Percentiles rank a stretch among this genome's conserved stretches.
Conservation (phyloP, 1,140 invertebrate genomes). For the Eumaeus atala region DNA sequence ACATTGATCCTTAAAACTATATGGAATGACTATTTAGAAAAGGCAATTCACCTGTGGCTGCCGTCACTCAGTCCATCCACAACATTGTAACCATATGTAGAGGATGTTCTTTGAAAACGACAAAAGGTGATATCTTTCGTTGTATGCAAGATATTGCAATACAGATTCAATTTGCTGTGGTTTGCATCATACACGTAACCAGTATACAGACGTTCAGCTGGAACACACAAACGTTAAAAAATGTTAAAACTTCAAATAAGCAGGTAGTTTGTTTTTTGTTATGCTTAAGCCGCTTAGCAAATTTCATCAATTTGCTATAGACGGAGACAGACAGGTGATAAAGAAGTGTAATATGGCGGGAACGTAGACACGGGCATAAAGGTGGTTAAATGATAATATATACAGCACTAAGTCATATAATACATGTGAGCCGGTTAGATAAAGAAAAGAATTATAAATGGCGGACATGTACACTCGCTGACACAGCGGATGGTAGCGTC, state of each 20-base stretch:
- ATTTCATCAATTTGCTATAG: too few species aligned
- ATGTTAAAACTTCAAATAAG: not conserved
- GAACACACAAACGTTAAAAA: constrained; percentile 10
- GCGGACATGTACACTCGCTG: too few species aligned
- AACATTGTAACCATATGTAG: constrained; percentile 56
- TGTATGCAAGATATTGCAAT: constrained; percentile 61
- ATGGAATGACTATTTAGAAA: constrained; percentile 9
- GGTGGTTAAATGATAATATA: too few species aligned
- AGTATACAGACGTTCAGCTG: constrained; percentile 54
- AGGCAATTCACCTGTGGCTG: constrained; percentile 44
- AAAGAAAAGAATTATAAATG: too few species aligned
- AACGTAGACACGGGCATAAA: too few species aligned
- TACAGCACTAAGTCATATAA: too few species aligned
- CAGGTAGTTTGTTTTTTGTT: too few species aligned
- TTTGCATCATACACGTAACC: constrained; percentile 46
- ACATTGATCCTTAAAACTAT: not conserved
- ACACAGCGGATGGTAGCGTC: too few species aligned
- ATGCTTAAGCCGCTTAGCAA: too few species aligned
- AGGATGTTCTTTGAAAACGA: constrained; percentile 57
- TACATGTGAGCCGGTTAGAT: too few species aligned
- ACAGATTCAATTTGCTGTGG: constrained; percentile 45
- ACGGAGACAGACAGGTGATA: too few species aligned
- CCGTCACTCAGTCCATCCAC: constrained; percentile 63
- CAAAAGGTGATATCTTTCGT: constrained; percentile 60
- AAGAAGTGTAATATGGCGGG: too few species aligned